Evolutionary conservation across 2,888 invertebrate species (phyloP).

Genomic region (Metalampra italica): DNA sequence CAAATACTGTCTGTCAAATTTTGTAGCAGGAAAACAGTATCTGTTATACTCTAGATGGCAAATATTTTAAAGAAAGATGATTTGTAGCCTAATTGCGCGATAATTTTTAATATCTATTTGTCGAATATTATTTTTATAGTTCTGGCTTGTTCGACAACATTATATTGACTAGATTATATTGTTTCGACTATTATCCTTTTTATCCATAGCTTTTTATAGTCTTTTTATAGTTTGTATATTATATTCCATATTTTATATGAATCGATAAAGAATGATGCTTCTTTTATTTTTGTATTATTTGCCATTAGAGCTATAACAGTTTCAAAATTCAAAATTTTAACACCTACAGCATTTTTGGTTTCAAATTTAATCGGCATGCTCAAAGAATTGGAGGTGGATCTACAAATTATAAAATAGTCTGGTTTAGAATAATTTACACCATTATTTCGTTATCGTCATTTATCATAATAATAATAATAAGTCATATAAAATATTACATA

Average conservation of each 20-base stretch:
- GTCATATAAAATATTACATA: too few species aligned
- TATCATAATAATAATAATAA: too few species aligned
- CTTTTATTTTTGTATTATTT: constrained; percentile 21
- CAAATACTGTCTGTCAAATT: constrained; percentile 31
- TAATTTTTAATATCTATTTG: too few species aligned
- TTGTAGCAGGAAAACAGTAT: constrained; percentile 47
- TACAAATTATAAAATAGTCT: constrained; percentile 5
- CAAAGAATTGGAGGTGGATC: constrained; percentile 69
- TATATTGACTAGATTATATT: too few species aligned
- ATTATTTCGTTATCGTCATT: background rate
- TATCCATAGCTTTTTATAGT: too few species aligned
- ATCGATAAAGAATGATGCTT: background rate
- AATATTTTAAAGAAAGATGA: constrained; percentile 19
- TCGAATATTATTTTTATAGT: too few species aligned
- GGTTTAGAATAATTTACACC: background rate
- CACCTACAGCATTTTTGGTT: constrained; percentile 47
- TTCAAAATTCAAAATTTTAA: constrained; percentile 69
- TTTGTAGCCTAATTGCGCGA: too few species aligned
- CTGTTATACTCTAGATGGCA: constrained; percentile 69
- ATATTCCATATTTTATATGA: too few species aligned
- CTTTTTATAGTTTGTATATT: too few species aligned
- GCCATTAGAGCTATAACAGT: constrained; percentile 65
- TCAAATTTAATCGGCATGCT: constrained; percentile 63
- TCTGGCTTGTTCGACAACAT: too few species aligned
- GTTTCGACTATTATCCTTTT: too few species aligned